Evolutionary conservation across 1,140 invertebrate species (phyloP), one percentile per base, ranked within the genome.

Genomic region (Papilio helenus): DNA sequence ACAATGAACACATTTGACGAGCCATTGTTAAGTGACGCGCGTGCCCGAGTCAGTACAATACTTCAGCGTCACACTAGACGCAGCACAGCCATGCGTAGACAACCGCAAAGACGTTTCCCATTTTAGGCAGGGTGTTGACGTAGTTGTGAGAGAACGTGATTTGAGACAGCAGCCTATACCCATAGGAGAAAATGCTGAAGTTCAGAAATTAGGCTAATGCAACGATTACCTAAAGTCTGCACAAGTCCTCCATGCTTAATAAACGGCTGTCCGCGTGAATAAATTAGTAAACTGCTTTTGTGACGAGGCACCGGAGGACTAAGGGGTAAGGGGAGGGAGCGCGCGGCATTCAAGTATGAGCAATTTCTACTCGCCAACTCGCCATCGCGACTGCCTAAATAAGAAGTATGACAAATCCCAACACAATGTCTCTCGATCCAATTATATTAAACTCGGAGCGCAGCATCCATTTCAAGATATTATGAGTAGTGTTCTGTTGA

Each of bases 381-480:
- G 61, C 3, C 61, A 68, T 34, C 26, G 26, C 61, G 61, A 68
- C 29, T 68, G 26, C 26, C 61, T 29, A 68, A 68, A 68, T 68
- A 68, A 68, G 61, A 68, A 68, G 61, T 68, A 68, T 68, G 61
- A 68, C 61, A 29, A 68, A 68, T 68, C 61, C 61, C 26, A 68
- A 68, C 61, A 68, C 23, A 68, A 68, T 68, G 61, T 68, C 14
- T 29, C 61, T 68, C 61, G 61, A 29, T 68, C 26, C 61, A 68
- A 29, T 29, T 68, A 68, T 68, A 68, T 68, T 18, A 68, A 29
- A 29, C 9, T 68, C 23, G 10, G 23, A 34, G 61, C 23, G 58
- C 23, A 9, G 9, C 20, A 65, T 34, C 26, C 23, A 68, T 29
- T 68, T 29, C 23, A 16, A 68, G 26, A 68, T 34, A 26, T 29